Conservation (phyloP, 2,113 vertebrate genomes). For the Montifringilla adamsi region DNA sequence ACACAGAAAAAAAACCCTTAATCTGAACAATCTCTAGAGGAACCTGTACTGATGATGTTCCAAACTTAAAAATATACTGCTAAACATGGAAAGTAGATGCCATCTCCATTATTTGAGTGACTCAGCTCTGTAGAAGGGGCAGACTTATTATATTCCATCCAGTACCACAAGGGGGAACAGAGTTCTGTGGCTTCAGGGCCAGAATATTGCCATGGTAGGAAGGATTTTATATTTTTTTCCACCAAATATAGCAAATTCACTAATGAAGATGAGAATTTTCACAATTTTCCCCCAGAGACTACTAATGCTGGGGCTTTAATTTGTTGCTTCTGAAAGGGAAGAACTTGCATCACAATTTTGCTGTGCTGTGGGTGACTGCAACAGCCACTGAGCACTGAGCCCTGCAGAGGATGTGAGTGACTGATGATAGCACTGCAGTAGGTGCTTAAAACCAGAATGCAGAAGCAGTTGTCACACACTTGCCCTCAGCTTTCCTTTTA, state of each 20-base stretch:
- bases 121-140: background rate
- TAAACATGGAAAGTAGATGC: background rate
- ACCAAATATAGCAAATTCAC: background rate
- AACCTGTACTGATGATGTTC: background rate
- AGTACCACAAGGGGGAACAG: fast-evolving
- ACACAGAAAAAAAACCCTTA: background rate
- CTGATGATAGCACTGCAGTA: background rate
- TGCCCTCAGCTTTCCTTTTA: background rate
- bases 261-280: background rate
- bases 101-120: background rate
- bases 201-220: background rate
- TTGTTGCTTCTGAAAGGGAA: background rate
- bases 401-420: background rate
- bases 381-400: background rate
- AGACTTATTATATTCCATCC: background rate
- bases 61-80: background rate
- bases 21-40: background rate
- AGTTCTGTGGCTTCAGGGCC: background rate
- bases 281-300: background rate
- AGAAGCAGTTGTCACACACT: background rate
- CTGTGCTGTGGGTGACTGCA: background rate
- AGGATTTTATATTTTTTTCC: background rate
- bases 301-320: background rate
- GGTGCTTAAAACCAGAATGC: background rate
- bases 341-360: background rate